Evolutionary conservation across 2,113 vertebrate genomes (phyloP).

Genomic region (Pao palembangensis): DNA sequence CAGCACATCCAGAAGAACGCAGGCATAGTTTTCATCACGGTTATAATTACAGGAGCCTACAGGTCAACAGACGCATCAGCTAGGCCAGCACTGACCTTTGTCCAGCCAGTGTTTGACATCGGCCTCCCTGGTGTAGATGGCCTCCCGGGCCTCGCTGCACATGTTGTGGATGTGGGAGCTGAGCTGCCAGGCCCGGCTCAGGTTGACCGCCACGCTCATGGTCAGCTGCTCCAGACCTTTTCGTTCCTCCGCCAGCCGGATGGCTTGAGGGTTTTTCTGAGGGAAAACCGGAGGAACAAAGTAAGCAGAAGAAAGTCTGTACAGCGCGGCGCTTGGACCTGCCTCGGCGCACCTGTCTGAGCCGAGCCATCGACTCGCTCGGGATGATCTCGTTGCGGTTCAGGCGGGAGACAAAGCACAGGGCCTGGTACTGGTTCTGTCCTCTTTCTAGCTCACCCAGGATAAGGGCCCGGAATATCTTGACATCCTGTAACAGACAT

Average conservation of each 20-base stretch:
- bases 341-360: slow-evolving; percentile 81
- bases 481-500: slow-evolving; percentile 82
- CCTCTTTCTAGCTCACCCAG: slow-evolving; percentile 94
- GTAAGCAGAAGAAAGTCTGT: too few relatives aligned
- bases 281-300: neutral
- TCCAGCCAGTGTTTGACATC: slow-evolving; percentile 91
- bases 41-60: too few relatives aligned
- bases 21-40: too few relatives aligned
- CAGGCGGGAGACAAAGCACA: slow-evolving; percentile 91
- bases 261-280: slow-evolving; percentile 90
- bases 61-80: neutral
- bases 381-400: slow-evolving; percentile 94
- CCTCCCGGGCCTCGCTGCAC: slow-evolving; percentile 88
- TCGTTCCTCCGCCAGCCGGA: slow-evolving; percentile 89
- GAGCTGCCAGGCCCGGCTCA: slow-evolving; percentile 85
- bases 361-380: slow-evolving; percentile 95
- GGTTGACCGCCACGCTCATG: slow-evolving; percentile 87
- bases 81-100: slow-evolving; percentile 78
- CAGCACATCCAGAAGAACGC: too few relatives aligned
- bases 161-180: slow-evolving; percentile 89
- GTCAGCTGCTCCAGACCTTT: slow-evolving; percentile 81
- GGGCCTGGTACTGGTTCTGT: slow-evolving; percentile 93
- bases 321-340: neutral
- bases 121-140: slow-evolving; percentile 87
- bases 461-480: slow-evolving; percentile 94